A percentile compares a stretch with the other conserved stretches of the same genome.
These are phyloP conservation scores for Hippoglossus hippoglossus DNA, from an alignment of 2,797 vertebrate species.

Conservation along the genomic window DNA sequence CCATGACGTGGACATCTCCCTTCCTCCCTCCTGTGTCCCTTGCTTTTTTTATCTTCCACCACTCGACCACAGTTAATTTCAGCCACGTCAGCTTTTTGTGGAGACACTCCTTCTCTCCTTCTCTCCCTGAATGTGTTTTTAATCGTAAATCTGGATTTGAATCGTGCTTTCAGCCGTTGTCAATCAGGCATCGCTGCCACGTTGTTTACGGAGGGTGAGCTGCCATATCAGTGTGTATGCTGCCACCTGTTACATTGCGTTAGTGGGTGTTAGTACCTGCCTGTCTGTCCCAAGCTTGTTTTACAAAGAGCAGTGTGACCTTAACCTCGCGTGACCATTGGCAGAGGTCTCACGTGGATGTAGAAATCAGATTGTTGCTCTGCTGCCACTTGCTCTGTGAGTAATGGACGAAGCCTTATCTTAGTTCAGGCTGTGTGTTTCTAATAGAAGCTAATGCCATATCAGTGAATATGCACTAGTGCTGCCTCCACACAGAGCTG, in stretches of 20 bases:
- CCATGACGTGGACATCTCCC: too few relatives aligned
- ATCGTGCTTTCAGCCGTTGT: not conserved
- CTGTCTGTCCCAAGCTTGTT: constrained; percentile 27
- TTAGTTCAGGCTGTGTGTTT: constrained; percentile 44
- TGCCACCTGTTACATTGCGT: constrained; percentile 81
- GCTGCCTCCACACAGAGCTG: constrained; percentile 35
- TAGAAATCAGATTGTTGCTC: constrained; percentile 19
- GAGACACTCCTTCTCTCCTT: too few relatives aligned
- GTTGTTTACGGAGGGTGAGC: constrained; percentile 74
- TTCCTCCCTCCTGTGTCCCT: too few relatives aligned
- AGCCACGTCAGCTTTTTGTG: too few relatives aligned
- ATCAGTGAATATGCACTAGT: constrained; percentile 60
- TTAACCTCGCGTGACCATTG: constrained; percentile 1
- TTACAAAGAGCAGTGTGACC: not conserved
- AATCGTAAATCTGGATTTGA: constrained; percentile 29
- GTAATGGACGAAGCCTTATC: constrained; percentile 28
- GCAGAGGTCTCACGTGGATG: constrained; percentile 7
- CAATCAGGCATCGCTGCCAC: constrained; percentile 22
- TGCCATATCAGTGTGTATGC: constrained; percentile 85
- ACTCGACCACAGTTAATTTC: too few relatives aligned
- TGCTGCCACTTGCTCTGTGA: constrained; percentile 26
- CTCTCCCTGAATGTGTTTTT: not conserved
- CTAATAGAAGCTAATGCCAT: constrained; percentile 43
- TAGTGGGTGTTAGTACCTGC: constrained; percentile 43
- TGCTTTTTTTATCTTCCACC: too few relatives aligned